Evolutionary conservation across 2,888 invertebrate genomes (phyloP).

Genomic region (Cheilosia vulpina): DNA sequence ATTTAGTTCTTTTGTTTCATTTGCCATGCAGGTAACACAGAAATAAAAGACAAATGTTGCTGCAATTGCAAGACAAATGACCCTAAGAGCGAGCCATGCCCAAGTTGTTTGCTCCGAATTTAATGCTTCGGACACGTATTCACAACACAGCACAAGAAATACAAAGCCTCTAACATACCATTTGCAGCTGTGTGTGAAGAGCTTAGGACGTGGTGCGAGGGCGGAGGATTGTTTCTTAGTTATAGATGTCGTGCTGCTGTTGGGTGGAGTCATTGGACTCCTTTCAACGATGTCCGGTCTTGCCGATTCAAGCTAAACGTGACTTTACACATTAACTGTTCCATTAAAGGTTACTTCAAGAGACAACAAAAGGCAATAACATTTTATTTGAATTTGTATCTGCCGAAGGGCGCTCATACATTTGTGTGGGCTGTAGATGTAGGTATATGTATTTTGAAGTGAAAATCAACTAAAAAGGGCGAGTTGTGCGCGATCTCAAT

Average conservation of each 20-base stretch:
- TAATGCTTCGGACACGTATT: conserved; percentile 67
- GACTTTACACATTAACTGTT: conserved; percentile 66
- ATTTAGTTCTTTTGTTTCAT: conserved; percentile 61
- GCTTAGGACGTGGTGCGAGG: conserved; percentile 40
- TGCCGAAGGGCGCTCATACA: conserved; percentile 11
- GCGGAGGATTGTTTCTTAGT: conserved; percentile 43
- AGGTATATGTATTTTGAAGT: too few relatives aligned
- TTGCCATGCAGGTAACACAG: conserved; percentile 38
- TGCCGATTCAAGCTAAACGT: conserved; percentile 56
- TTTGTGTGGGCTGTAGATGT: neutral
- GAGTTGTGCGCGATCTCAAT: neutral
- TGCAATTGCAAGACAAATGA: conserved; percentile 58
- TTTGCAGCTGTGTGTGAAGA: conserved; percentile 36
- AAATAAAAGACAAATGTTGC: conserved; percentile 38
- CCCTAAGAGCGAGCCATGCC: conserved; percentile 64
- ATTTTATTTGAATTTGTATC: conserved; percentile 40
- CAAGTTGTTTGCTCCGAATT: conserved; percentile 67
- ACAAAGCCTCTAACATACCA: conserved; percentile 8
- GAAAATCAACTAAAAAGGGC: neutral
- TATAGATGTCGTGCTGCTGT: conserved; percentile 52
- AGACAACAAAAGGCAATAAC: conserved; percentile 41
- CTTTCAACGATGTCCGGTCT: conserved; percentile 70
- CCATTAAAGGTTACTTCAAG: conserved; percentile 52
- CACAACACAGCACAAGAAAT: conserved; percentile 27
- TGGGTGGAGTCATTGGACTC: conserved; percentile 73